These are phyloP conservation scores for Eurystomus gularis DNA, from an alignment of 2,113 vertebrate species.

Conservation along the genomic window DNA sequence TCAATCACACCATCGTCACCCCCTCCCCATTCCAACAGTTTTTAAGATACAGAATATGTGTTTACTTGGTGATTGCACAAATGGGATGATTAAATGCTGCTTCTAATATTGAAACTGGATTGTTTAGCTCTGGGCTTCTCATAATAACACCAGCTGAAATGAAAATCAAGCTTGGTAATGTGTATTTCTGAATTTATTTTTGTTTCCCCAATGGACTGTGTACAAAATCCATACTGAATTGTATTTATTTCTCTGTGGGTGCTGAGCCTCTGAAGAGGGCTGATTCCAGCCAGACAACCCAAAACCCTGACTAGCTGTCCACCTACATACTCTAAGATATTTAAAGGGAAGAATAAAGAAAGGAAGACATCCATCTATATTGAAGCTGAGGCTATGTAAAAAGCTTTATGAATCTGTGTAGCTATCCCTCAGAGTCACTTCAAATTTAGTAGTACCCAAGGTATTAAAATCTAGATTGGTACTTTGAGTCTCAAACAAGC, in stretches of 20 bases:
- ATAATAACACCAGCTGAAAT: background rate
- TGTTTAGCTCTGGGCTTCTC: background rate
- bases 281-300: background rate
- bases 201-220: background rate
- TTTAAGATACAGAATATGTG: background rate
- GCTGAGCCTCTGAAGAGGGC: background rate
- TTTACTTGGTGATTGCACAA: background rate
- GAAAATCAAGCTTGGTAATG: background rate
- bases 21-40: background rate
- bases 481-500: background rate
- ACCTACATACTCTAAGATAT: background rate
- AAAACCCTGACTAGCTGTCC: background rate
- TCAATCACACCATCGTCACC: background rate
- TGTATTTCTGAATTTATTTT: background rate
- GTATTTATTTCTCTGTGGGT: background rate
- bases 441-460: background rate
- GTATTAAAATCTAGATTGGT: conserved; percentile 20
- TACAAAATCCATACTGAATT: background rate
- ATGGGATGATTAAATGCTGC: background rate
- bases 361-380: background rate
- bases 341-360: background rate
- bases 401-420: background rate
- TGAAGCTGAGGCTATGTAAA: conserved; percentile 1
- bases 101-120: background rate
- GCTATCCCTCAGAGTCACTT: conserved; percentile 17